Percentiles rank a stretch among this genome's conserved stretches.
These are phyloP conservation scores for Ctenopoma kingsleyae DNA, from an alignment of 2,797 vertebrate species.

Conservation along the genomic window DNA sequence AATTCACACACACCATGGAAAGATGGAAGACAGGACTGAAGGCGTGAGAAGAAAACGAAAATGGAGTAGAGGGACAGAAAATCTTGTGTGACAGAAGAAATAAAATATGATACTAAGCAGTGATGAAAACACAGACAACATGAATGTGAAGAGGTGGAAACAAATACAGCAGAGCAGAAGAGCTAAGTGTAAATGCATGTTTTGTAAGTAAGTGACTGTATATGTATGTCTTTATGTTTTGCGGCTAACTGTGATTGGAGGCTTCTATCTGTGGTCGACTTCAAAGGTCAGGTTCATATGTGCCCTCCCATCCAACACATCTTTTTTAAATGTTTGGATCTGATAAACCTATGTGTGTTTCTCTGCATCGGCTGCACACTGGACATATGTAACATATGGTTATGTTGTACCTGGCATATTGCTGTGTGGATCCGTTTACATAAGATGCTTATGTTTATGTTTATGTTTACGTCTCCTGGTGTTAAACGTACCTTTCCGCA, in stretches of 20 bases:
- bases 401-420: conserved; percentile 41
- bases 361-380: conserved; percentile 32
- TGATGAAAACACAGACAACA: conserved; percentile 67
- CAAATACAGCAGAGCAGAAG: conserved; percentile 71
- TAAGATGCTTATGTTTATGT: conserved; percentile 49
- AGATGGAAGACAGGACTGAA: conserved; percentile 43
- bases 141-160: conserved; percentile 67
- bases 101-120: conserved; percentile 62
- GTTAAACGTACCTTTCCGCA: conserved; percentile 91
- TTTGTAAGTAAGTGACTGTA: conserved; percentile 19
- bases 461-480: conserved; percentile 64
- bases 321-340: conserved; percentile 21
- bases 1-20: conserved; percentile 50
- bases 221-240: conserved; percentile 18
- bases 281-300: conserved; percentile 31
- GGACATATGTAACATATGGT: conserved; percentile 20
- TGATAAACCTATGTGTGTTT: conserved; percentile 17
- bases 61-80: conserved; percentile 57
- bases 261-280: conserved; percentile 15
- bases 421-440: conserved; percentile 59
- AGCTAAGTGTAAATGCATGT: conserved; percentile 42
- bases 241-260: conserved; percentile 41
- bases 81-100: conserved; percentile 57
- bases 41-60: conserved; percentile 33
- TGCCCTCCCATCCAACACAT: conserved; percentile 27